Evolutionary conservation across 2,888 invertebrate genomes (phyloP), one percentile per base, ranked within the genome.

Genomic region (Euproctis similis): DNA sequence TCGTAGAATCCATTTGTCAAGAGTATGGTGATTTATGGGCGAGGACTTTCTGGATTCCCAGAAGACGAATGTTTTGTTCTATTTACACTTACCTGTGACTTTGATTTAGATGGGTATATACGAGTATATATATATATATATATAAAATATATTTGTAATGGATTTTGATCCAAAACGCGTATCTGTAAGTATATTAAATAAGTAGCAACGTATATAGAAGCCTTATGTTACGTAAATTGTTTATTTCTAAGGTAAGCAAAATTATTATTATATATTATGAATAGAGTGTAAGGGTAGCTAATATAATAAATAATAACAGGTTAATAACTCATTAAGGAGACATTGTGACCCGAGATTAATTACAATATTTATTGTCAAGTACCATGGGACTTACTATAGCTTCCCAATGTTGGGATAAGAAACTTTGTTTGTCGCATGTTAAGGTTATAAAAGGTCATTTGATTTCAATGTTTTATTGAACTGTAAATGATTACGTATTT

Each of bases 1-100:
- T 70, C 69, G 72, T 77, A 72, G 81, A 80, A 81, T 82, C 77
- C 82, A 84, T 84, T 84, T 84, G 84, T 84, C 82, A 84, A 67
- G 74, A 75, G 64, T 48, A 54, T 47, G 44, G 78, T 82, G 82
- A 84, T 82, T 84, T 84, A 84, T 82, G 81, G 64, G 52, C 61
- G 58, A 76, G 74, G 77, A 77, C 80, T 74, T 68, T 68, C 47
- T 66, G 66, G 62, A 69, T 84, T 82, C 84, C 74, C 77, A 73
- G 84, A 82, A 84, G 72, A 76, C 61, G 58, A 57, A 53, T 63
- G 73, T 77, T 81, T 82, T 82, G 78, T 82, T 77, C 81, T 84
- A 80, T 84, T 84, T 82, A 74, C n/a, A n/a, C 82, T 76, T 75
- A 82, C 80, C 78, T 82, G 84, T 81, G 81, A 75, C 64, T 58